Percentiles rank a stretch among this genome's conserved stretches.
Conservation (phyloP, 2,888 invertebrate genomes). For the Asteroscopus sphinx region DNA sequence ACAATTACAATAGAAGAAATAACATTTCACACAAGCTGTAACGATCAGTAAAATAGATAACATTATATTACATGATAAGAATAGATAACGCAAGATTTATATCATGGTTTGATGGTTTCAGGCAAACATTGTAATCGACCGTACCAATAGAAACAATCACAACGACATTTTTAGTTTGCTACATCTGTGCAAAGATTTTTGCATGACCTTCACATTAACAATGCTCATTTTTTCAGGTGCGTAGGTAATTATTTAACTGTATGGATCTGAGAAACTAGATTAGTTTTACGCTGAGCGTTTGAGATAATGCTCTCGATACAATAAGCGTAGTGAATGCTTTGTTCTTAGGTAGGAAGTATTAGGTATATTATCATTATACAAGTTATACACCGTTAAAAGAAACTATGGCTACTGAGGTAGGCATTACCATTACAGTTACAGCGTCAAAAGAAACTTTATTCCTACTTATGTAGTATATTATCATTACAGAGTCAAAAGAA, state of each 20-base stretch:
- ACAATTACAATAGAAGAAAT: slow-evolving; percentile 6
- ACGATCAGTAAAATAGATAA: slow-evolving; percentile 43
- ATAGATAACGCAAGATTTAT: slow-evolving; percentile 53
- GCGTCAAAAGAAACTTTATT: slow-evolving; percentile 3
- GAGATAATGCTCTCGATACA: slow-evolving; percentile 34
- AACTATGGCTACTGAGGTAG: too few relatives aligned
- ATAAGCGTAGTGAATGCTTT: slow-evolving; percentile 30
- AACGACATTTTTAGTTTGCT: slow-evolving; percentile 1
- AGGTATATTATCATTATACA: too few relatives aligned
- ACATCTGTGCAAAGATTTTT: slow-evolving; percentile 6
- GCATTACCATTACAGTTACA: slow-evolving; percentile 1
- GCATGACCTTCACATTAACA: slow-evolving; percentile 18
- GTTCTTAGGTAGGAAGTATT: slow-evolving; percentile 6
- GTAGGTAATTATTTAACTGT: neutral
- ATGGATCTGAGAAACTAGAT: neutral
- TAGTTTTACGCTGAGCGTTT: slow-evolving; percentile 7
- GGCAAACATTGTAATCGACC: slow-evolving; percentile 23
- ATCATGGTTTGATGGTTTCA: slow-evolving; percentile 28
- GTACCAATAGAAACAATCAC: slow-evolving; percentile 9
- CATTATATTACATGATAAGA: slow-evolving; percentile 46
- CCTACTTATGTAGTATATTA: too few relatives aligned
- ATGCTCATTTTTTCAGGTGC: slow-evolving; percentile 4
- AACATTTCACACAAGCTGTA: slow-evolving; percentile 25
- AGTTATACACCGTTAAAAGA: too few relatives aligned
- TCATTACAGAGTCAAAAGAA: too few relatives aligned